A percentile compares a stretch with the other conserved stretches of the same genome.
Conservation (phyloP, 35 echinoderm and acorn worm genomes). For the Acanthaster planci region DNA sequence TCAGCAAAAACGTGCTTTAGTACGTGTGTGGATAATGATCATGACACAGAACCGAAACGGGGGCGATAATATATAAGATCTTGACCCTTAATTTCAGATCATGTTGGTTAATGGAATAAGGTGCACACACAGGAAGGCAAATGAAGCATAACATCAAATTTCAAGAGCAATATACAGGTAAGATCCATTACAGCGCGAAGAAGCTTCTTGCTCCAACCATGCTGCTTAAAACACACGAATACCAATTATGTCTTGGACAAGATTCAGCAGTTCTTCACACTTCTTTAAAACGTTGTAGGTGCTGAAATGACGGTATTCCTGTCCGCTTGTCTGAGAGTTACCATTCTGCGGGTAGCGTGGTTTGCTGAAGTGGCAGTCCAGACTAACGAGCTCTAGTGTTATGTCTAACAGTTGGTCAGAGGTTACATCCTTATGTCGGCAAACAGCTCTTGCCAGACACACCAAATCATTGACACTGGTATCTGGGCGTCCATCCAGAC, state of each 20-base stretch:
- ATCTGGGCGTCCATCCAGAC: constrained; percentile 27
- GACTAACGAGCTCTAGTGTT: not conserved
- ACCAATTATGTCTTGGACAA: constrained; percentile 34
- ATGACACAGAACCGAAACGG: too few species aligned
- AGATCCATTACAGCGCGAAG: too few species aligned
- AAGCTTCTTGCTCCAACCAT: too few species aligned
- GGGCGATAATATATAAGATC: too few species aligned
- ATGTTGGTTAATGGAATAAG: too few species aligned
- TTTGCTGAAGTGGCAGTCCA: not conserved
- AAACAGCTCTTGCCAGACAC: not conserved
- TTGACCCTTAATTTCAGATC: too few species aligned
- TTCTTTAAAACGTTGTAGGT: not conserved
- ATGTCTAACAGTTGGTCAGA: not conserved
- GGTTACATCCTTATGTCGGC: not conserved
- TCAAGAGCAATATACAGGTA: too few species aligned
- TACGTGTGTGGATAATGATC: too few species aligned
- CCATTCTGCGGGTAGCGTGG: constrained; percentile 11
- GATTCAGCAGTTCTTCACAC: constrained; percentile 5
- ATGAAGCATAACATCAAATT: too few species aligned
- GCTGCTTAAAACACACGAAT: constrained; percentile 13
- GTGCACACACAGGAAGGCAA: too few species aligned
- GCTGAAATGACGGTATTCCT: not conserved
- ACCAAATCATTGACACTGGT: not conserved
- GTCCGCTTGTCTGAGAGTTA: not conserved
- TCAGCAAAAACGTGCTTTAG: too few species aligned